A percentile compares a stretch with the other conserved stretches of the same genome.
These are phyloP conservation scores for Dipodomys ordii DNA, from an alignment of 2,113 vertebrate species.

Conservation along the genomic window DNA sequence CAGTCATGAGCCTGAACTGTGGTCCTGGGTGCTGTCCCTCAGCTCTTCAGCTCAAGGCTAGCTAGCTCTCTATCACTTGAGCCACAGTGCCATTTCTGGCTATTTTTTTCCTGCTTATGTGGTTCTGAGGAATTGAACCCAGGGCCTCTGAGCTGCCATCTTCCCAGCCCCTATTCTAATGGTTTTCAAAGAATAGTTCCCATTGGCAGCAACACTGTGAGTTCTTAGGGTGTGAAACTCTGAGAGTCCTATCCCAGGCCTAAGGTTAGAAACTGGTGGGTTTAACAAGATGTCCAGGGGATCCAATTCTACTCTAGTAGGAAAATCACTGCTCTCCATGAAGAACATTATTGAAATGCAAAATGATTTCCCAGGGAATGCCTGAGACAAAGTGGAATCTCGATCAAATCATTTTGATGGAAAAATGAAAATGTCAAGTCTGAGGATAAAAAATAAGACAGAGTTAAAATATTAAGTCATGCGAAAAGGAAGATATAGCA, in stretches of 20 bases:
- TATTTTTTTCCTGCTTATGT: too few species aligned
- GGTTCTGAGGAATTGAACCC: too few species aligned
- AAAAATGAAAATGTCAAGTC: neutral
- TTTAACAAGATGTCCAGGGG: neutral
- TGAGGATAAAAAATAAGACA: neutral
- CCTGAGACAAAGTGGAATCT: neutral
- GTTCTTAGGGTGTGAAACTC: neutral
- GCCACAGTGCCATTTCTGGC: too few species aligned
- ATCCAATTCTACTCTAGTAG: neutral
- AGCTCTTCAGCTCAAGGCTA: too few species aligned
- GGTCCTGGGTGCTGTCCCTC: too few species aligned
- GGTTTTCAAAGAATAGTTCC: neutral
- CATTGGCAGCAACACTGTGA: neutral
- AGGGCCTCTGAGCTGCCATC: too few species aligned
- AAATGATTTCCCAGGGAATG: neutral
- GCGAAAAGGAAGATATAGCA: neutral
- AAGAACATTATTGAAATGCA: neutral
- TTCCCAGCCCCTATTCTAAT: neutral
- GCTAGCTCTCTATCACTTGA: too few species aligned
- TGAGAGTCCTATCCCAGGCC: accelerated
- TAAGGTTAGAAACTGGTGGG: neutral
- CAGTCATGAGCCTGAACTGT: too few species aligned
- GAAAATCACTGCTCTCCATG: neutral
- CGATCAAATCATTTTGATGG: neutral
- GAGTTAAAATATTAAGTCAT: slow-evolving; percentile 20